Evolutionary conservation across 30 jellyfish, hydroid and myxozoan genomes (phyloP).

Genomic region (Rhopilema esculentum): DNA sequence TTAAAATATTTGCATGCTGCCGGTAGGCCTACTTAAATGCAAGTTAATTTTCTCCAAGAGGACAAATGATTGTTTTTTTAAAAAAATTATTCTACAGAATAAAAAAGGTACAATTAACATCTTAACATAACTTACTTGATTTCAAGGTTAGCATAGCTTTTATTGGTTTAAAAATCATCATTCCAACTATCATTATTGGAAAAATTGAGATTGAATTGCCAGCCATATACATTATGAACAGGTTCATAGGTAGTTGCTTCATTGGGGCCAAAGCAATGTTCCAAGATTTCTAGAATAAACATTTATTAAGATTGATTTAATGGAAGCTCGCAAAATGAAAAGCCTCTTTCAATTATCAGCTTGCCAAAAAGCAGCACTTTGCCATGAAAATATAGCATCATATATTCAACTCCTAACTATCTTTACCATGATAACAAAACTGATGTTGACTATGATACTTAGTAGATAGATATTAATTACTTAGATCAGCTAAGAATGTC

Average conservation of each 20-base stretch:
- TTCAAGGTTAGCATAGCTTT: slow-evolving; percentile 82
- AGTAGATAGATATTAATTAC: too few relatives aligned
- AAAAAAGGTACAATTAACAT: too few relatives aligned
- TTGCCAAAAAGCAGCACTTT: background rate
- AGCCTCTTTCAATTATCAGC: background rate
- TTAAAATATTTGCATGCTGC: too few relatives aligned
- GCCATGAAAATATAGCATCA: background rate
- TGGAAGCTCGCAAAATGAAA: background rate
- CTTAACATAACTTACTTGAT: slow-evolving; percentile 80
- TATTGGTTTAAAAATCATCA: slow-evolving; percentile 94
- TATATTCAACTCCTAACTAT: background rate
- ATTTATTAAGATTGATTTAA: background rate
- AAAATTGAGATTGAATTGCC: slow-evolving; percentile 95
- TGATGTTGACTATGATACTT: too few relatives aligned
- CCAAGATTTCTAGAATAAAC: slow-evolving; percentile 88
- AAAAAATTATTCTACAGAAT: too few relatives aligned
- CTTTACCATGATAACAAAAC: background rate
- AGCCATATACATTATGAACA: slow-evolving; percentile 95
- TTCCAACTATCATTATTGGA: slow-evolving; percentile 96
- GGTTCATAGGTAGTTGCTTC: slow-evolving; percentile 97
- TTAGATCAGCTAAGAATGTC: too few relatives aligned
- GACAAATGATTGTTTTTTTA: too few relatives aligned
- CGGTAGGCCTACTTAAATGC: too few relatives aligned
- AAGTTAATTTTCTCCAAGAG: too few relatives aligned
- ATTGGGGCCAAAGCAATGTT: slow-evolving; percentile 94